A percentile compares a stretch with the other conserved stretches of the same genome.
Conservation (phyloP, 2,888 invertebrate genomes). For the Hirtodrosophila histrioides region DNA sequence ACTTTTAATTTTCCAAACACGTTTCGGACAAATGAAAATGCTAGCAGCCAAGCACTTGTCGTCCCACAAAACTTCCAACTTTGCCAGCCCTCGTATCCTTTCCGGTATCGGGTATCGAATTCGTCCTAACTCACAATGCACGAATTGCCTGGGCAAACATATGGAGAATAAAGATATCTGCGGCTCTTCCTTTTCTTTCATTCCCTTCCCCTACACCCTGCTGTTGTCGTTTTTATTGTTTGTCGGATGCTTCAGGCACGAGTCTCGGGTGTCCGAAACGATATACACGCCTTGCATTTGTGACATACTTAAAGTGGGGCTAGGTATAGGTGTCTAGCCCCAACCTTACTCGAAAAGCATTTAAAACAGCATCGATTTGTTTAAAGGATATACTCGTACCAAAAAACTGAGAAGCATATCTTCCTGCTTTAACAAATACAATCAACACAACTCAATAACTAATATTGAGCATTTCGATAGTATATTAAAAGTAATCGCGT, state of each 20-base stretch:
- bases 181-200: conserved; percentile 9
- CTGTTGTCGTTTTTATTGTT: conserved; percentile 33
- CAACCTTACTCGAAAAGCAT: conserved; percentile 15
- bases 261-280: conserved; percentile 69
- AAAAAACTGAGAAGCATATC: no score
- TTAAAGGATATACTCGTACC: no score
- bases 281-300: conserved; percentile 58
- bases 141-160: conserved; percentile 58
- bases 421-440: no score
- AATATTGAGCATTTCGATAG: no score
- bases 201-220: conserved; percentile 16
- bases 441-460: no score
- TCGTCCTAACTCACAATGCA: conserved; percentile 49
- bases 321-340: conserved; percentile 22
- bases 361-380: background rate
- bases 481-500: no score
- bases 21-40: conserved; percentile 75
- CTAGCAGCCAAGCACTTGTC: conserved; percentile 36
- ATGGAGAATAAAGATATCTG: conserved; percentile 39
- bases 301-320: conserved; percentile 11
- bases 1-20: conserved; percentile 78
- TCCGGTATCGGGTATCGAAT: conserved; percentile 52
- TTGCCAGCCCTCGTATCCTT: conserved; percentile 30
- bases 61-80: conserved; percentile 33
- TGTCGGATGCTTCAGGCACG: conserved; percentile 41